These are phyloP conservation scores for Dipodomys merriami DNA, from an alignment of 2,113 vertebrate genomes.

Conservation along the genomic window DNA sequence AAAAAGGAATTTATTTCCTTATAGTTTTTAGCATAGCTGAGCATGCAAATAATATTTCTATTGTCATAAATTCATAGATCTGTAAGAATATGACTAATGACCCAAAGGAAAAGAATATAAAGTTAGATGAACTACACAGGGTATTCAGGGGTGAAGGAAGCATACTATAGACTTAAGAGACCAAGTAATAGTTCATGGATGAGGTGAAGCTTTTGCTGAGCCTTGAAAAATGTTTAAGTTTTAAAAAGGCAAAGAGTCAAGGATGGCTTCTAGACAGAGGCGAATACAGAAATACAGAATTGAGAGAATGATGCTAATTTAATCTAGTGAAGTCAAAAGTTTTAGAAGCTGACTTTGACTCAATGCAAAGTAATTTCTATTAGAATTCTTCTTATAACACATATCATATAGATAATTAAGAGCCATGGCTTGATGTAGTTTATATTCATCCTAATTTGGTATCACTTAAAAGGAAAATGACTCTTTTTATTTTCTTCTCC, in stretches of 20 bases:
- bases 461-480: not conserved
- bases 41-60: not conserved
- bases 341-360: not conserved
- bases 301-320: not conserved
- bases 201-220: not conserved
- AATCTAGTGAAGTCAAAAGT: not conserved
- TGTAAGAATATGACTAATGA: not conserved
- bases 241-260: not conserved
- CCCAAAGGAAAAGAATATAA: not conserved
- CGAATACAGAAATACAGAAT: not conserved
- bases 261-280: not conserved
- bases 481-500: constrained; percentile 44
- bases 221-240: not conserved
- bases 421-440: constrained; percentile 30
- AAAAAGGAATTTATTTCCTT: not conserved
- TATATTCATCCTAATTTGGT: constrained; percentile 31
- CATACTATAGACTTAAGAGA: not conserved
- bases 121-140: not conserved
- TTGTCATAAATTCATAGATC: not conserved
- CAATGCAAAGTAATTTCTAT: not conserved
- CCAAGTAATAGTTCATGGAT: not conserved
- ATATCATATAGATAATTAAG: not conserved
- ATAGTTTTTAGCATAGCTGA: not conserved
- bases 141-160: not conserved
- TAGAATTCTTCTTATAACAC: constrained; percentile 11